Conservation (phyloP, 2,113 vertebrate species). For the Apeltes quadracus region DNA sequence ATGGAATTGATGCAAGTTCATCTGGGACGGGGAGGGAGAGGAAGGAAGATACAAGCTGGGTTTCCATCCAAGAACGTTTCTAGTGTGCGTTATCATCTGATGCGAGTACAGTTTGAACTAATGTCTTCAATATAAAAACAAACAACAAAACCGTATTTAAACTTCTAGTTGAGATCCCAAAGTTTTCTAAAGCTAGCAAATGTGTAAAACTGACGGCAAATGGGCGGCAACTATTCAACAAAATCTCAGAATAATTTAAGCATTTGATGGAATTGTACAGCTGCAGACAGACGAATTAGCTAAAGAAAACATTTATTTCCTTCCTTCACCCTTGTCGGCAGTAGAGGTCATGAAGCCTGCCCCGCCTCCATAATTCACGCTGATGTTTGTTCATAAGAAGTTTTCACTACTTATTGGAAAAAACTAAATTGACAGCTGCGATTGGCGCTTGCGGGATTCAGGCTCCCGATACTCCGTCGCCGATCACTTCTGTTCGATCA, state of each 20-base stretch:
- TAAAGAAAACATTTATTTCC: neutral
- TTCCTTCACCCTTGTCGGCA: neutral
- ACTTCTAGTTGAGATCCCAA: neutral
- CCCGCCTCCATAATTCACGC: neutral
- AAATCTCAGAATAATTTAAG: neutral
- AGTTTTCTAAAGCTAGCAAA: slow-evolving; percentile 17
- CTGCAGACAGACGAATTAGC: neutral
- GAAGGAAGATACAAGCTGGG: neutral
- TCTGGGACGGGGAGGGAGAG: slow-evolving; percentile 9
- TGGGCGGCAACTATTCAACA: neutral
- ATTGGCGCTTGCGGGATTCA: too few species aligned
- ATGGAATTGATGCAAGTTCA: slow-evolving; percentile 40
- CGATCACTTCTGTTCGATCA: too few species aligned
- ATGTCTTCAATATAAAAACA: neutral
- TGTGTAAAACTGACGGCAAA: neutral
- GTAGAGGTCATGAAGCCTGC: neutral
- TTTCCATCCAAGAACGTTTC: slow-evolving; percentile 25
- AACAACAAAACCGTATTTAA: neutral
- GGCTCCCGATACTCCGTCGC: too few species aligned
- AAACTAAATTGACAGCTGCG: neutral
- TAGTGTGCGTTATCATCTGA: neutral
- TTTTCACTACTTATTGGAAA: neutral
- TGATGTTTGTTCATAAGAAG: neutral
- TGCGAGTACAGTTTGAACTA: neutral
- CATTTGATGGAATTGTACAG: neutral